Evolutionary conservation across 2,113 vertebrate species (phyloP), one percentile per base, ranked within the genome.

Genomic region (Sinocyclocheilus rhinocerous): DNA sequence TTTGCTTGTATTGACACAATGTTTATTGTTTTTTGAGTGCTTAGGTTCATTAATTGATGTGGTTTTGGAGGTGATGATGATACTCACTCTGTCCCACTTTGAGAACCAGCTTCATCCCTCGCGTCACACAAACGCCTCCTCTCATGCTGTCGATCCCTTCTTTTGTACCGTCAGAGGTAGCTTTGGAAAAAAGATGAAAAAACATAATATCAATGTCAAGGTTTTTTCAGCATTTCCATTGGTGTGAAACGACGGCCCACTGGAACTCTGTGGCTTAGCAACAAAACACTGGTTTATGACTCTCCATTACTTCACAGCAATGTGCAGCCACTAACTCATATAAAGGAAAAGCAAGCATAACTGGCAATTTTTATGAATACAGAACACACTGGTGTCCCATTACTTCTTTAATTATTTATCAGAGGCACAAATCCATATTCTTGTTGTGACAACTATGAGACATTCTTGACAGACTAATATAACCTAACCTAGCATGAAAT

Each of bases 81-180:
- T 83, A 94, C 95, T 94, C 86, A 96, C 95, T 94, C 85, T 96
- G 95, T 84, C 95, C 95, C 52, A 96, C 95, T 90, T 95, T 94
- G 59, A 96, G 92, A 50, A 95, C 91, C 81, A 96, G 95, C 89
- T 95, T 96, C 95, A 96, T 96, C 63, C 94, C 95, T 89, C 93
- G 91, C 1, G 94, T 95, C 0, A 94, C 90, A 87, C 95, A 96
- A 61, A 94, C 95, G 0, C 95, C 95, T 6, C 95, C 95, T 57
- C 93, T 93, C 82, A 92, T 87, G 89, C 94, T 95, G 89, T 96
- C 95, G 76, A 96, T 91, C 20, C 95, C 95, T 88, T 95, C 94
- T 84, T 91, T 91, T 50, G 94, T 95, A 1, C 95, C 95, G 6
- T 96, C 95, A 0, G 95, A 96, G 0, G 95, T 96, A 79, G 95